Evolutionary conservation across 2,113 vertebrate species (phyloP), one percentile per base, ranked within the genome.

Genomic region (Sceloporus tristichus): DNA sequence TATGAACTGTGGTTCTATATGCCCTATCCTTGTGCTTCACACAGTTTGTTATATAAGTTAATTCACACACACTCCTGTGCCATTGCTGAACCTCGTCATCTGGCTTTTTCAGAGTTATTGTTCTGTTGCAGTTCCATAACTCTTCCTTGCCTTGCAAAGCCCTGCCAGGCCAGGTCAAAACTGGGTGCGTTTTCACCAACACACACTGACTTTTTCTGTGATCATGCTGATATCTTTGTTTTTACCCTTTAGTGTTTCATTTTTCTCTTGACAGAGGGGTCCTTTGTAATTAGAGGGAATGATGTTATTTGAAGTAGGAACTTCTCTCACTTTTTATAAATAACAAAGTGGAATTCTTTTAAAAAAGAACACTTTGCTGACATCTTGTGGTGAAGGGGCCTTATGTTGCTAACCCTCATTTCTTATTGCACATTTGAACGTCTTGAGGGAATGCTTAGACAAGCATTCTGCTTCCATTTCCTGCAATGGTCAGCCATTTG

Each of bases 311-410:
- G 14, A 80, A 42, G 5, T 13, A n/a, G 27, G 7, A 25, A 10
- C 48, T 6, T 16, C 54, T 29, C n/a, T 21, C 6, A 23, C 27
- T 25, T 48, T 23, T 83, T 27, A 38, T 6, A 9, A 84, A 53
- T 9, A 56, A 29, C 11, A 74, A 14, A 10, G 9, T 74, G 3
- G 6, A 2, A 65, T 65, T 79, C 34, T 59, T 59, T 70, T 34
- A 38, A 19, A 53, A 82, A 27, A 42, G 42, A 48, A 1, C 1
- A 5, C 48, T 66, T 40, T 73, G 68, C 48, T 84, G 83, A 59
- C 83, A 85, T 53, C 83, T 85, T 75, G 71, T 85, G 83, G 83
- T 75, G 34, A 75, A 85, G 27, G 23, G 10, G 23, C n/a, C 71
- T 75, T 85, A 1, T 62, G 54, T 23, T 34, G 82, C 68, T 54